Evolutionary conservation across 2,888 invertebrate species (phyloP).

Genomic region (Epinotia brunnichana): DNA sequence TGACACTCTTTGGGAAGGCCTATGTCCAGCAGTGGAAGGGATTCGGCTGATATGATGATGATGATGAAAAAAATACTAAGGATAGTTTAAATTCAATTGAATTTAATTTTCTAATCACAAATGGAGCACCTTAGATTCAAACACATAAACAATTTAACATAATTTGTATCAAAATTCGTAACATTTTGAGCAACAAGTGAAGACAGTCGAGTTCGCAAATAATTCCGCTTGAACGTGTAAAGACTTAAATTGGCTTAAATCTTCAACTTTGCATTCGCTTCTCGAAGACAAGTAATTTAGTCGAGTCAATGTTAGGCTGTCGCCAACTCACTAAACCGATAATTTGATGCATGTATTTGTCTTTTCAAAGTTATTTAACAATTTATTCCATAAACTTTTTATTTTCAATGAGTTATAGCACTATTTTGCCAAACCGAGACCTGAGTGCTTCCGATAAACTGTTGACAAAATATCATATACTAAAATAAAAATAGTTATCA

Average conservation of each 20-base stretch:
- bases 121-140: not conserved
- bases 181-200: not conserved
- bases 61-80: no score
- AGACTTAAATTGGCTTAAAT: conserved; percentile 37
- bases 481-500: no score
- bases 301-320: conserved; percentile 14
- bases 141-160: not conserved
- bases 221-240: conserved; percentile 5
- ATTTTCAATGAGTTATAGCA: no score
- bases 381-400: no score
- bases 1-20: no score
- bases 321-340: conserved; percentile 7
- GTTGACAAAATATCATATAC: no score
- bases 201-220: not conserved
- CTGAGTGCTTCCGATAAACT: no score
- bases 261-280: conserved; percentile 17
- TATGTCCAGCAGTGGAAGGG: no score
- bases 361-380: not conserved
- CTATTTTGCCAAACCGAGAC: no score
- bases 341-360: not conserved
- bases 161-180: not conserved
- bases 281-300: conserved; percentile 3
- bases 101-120: no score
- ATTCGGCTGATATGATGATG: no score
- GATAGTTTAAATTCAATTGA: no score